Evolutionary conservation across 2,888 invertebrate genomes (phyloP), one percentile per base, ranked within the genome.

Genomic region (Pyrrhia umbra): DNA sequence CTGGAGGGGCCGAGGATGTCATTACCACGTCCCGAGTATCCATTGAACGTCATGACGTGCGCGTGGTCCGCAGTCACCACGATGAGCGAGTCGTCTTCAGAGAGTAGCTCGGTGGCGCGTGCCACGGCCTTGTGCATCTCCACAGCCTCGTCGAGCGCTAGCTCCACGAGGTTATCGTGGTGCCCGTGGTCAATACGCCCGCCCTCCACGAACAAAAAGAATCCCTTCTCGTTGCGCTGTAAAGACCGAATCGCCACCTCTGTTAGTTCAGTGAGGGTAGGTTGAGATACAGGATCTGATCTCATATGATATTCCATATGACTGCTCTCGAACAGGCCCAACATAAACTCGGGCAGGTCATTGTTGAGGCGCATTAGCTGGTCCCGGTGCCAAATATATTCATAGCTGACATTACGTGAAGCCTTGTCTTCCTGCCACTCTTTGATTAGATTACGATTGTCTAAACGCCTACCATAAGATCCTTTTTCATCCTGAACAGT

Each of bases 1-100:
- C 52, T 20, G 10, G 72, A 69, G 0, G 73, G 55, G 1, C 77
- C 77, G 6, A 89, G 84, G 45, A 93, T 87, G 60, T 87, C 83
- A 23, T 73, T 66, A 6, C 92, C 92, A 6, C 97, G 93, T 15
- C 86, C 87, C 6, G 96, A 95, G 88, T 97, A 97, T 0, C 97
- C 97, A 50, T 95, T 95, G 75, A 96, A 94, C 16, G 95, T 91
- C 95, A 97, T 96, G 0, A 96, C 96, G 86, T 97, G 97, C 0
- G 97, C 95, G 87, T 97, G 97, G 90, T 97, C 97, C 0, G 97
- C 95, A 0, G 97, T 97, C 10, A 97, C 97, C 25, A 98, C 96
- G 18, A 98, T 95, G 34, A 98, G 91, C 0, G 98, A 97, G 68
- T 98, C 89, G 10, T 84, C 81, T 43, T 82, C 84, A 0, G 81